Evolutionary conservation across 2,797 vertebrate genomes (phyloP), one percentile per base, ranked within the genome.

Genomic region (Takifugu rubripes): DNA sequence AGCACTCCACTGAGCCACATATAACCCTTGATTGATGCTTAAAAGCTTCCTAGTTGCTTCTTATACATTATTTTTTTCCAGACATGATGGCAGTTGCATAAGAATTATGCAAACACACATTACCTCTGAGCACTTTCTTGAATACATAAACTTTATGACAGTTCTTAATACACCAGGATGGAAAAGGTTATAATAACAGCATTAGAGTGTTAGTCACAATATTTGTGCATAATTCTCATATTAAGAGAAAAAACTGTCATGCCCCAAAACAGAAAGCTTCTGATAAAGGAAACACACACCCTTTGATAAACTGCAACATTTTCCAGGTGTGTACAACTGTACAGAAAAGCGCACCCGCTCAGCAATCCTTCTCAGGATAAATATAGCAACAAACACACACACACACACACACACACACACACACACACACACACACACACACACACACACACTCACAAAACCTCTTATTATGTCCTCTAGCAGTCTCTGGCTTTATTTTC

Each of bases 291-390:
- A 40, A 40, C 9, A 40, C 36, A 40, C 36, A 14, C 8, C 8
- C 31, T 40, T 10, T 40, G 36, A 40, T 40, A 33, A 3, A 16
- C 43, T 16, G 43, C 2, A 9, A 6, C 6, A 16, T 3, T 40
- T 40, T 40, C 12, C 12, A 14, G 12, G 36, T 40, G 36, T 44
- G 43, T 16, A 17, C 16, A 17, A 17, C 60, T 68, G 43, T 33
- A 55, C 26, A 44, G 56, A 24, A 52, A 61, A 56, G 14, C 17
- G 25, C 46, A 72, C 36, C 54, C 61, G 44, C 60, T 77, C 67
- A 72, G 75, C 69, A 75, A 70, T 73, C 64, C 62, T 64, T 46
- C 55, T 50, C 15, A 36, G 57, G 62, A 72, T 75, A 77, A 74
- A 79, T 79, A 68, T 68, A 72, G 66, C 54, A 61, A 46, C 44